Evolutionary conservation across 1,140 invertebrate species (phyloP).

Genomic region (Trachymyrmex cornetzi): DNA sequence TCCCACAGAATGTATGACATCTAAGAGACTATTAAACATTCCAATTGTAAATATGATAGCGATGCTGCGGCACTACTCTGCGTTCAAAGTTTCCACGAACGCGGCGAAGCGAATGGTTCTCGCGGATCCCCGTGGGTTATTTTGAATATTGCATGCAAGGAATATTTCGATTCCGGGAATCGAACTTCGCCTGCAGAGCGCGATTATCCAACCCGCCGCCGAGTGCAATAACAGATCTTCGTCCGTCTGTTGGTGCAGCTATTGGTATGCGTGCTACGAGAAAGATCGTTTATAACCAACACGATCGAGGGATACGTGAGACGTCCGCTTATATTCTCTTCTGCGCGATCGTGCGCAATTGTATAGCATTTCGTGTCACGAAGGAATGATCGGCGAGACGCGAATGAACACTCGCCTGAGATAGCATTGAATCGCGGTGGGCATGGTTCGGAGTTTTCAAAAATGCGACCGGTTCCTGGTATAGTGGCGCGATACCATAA

Average conservation of each 20-base stretch:
- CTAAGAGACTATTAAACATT: constrained; percentile 39
- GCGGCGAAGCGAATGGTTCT: constrained; percentile 54
- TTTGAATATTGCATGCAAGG: constrained; percentile 78
- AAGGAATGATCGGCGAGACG: constrained; percentile 56
- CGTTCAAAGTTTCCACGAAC: constrained; percentile 64
- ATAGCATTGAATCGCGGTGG: constrained; percentile 58
- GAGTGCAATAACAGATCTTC: constrained; percentile 62
- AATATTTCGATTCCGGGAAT: constrained; percentile 75
- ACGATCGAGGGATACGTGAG: constrained; percentile 55
- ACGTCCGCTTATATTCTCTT: constrained; percentile 56
- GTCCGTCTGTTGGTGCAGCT: constrained; percentile 42
- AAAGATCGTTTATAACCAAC: constrained; percentile 62
- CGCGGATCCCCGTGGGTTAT: constrained; percentile 70
- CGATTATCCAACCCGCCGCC: constrained; percentile 63
- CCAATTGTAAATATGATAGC: constrained; percentile 41
- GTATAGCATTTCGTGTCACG: constrained; percentile 60
- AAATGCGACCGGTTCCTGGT: constrained; percentile 34
- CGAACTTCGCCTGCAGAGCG: constrained; percentile 70
- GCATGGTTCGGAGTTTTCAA: constrained; percentile 10
- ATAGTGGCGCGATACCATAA: background rate
- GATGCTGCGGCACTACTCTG: constrained; percentile 34
- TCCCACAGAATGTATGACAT: constrained; percentile 25
- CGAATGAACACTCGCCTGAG: constrained; percentile 49
- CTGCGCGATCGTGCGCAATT: constrained; percentile 54
- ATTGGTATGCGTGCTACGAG: constrained; percentile 61